phyloP scores from a whole-genome alignment of 1,140 invertebrate species.

The Diabrotica undecimpunctata region DNA sequence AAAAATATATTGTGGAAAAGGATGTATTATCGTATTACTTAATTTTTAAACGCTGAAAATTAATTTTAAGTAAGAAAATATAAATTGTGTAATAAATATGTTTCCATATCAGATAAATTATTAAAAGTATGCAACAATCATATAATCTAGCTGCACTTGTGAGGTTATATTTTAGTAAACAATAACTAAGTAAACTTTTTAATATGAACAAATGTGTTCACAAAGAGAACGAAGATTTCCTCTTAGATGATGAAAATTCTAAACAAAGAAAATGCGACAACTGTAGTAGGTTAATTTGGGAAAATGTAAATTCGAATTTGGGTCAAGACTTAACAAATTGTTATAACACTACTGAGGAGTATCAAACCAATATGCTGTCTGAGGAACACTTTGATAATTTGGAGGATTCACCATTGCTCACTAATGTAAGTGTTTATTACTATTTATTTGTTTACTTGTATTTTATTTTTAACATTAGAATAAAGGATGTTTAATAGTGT shows the following conservation, averaged over 20 bases:
- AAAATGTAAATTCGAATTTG: slow-evolving; percentile 14
- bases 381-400: slow-evolving; percentile 28
- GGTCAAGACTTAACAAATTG: slow-evolving; percentile 15
- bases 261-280: slow-evolving; percentile 19
- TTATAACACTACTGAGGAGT: slow-evolving; percentile 15
- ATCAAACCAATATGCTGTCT: slow-evolving; percentile 18
- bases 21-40: no score
- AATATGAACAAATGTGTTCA: slow-evolving; percentile 20
- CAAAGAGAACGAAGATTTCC: slow-evolving; percentile 25
- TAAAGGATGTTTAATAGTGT: no score
- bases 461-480: no score
- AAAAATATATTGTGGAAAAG: no score
- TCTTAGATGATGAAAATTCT: slow-evolving; percentile 32
- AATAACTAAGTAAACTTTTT: background rate
- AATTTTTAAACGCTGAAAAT: no score
- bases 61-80: no score
- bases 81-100: no score
- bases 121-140: no score
- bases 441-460: background rate
- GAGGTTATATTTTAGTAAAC: background rate
- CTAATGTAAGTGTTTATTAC: slow-evolving; percentile 30
- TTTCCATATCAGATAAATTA: no score
- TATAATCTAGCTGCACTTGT: background rate
- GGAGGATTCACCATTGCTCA: slow-evolving; percentile 38
- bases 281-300: slow-evolving; percentile 18